A percentile compares a stretch with the other conserved stretches of the same genome.
Conservation (phyloP, 2,797 vertebrate species). For the Pelobates cultripes region DNA sequence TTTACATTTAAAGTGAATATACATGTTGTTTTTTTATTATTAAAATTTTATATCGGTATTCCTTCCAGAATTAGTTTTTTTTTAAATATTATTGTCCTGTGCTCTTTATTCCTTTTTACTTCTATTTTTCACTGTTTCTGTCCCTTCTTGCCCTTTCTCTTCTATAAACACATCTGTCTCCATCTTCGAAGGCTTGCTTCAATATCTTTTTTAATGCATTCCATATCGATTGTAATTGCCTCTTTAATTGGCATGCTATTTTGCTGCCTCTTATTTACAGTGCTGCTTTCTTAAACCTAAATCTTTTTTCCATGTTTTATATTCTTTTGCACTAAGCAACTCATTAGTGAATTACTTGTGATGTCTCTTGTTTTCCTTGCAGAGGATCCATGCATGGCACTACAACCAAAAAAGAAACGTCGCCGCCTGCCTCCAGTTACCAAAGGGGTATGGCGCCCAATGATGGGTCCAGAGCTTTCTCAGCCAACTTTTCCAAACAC, state of each 20-base stretch:
- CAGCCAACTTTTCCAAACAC: constrained; percentile 64
- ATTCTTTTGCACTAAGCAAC: background rate
- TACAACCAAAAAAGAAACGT: constrained; percentile 49
- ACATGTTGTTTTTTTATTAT: background rate
- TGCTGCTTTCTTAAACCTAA: too few relatives aligned
- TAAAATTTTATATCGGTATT: background rate
- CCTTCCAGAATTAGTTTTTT: background rate
- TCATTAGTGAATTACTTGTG: background rate
- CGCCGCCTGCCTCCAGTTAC: constrained; percentile 55
- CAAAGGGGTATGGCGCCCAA: constrained; percentile 60
- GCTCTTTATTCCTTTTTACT: too few relatives aligned
- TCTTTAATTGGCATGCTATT: background rate
- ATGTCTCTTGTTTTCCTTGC: constrained; percentile 4
- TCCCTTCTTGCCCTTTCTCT: too few relatives aligned
- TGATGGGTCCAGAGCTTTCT: constrained; percentile 60
- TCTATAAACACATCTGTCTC: too few relatives aligned
- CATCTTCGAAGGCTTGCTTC: too few relatives aligned
- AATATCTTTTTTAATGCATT: too few relatives aligned
- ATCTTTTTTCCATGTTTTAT: too few relatives aligned
- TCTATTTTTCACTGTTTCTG: too few relatives aligned
- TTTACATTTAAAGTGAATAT: too few relatives aligned
- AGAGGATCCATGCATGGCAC: constrained; percentile 6
- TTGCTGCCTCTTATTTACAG: too few relatives aligned
- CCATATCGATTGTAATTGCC: background rate
- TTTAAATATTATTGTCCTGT: background rate